Evolutionary conservation across 2,113 vertebrate genomes (phyloP).

Genomic region (Callionymus lyra): DNA sequence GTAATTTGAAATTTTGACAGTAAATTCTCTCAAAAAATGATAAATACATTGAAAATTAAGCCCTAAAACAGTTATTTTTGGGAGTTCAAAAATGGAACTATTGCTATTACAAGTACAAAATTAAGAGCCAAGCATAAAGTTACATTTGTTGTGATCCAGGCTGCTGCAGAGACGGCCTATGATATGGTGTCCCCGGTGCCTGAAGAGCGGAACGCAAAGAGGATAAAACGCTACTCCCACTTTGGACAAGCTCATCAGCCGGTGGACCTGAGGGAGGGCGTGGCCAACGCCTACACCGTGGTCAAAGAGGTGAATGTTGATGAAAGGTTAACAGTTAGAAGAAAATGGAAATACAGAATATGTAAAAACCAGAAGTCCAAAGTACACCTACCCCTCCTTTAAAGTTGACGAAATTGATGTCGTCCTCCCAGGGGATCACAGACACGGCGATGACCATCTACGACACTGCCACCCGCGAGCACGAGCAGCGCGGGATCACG

Average conservation of each 20-base stretch:
- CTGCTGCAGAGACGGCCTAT: conserved; percentile 93
- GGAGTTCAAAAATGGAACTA: too few relatives aligned
- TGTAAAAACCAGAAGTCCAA: too few relatives aligned
- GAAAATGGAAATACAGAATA: too few relatives aligned
- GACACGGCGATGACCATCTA: conserved; percentile 96
- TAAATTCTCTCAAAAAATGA: too few relatives aligned
- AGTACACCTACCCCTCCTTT: background rate
- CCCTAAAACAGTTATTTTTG: too few relatives aligned
- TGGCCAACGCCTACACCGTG: conserved; percentile 94
- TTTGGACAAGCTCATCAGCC: conserved; percentile 88
- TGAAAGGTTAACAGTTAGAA: too few relatives aligned
- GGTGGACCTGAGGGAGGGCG: conserved; percentile 89
- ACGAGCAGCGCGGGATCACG: conserved; percentile 92
- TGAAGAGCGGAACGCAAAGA: conserved; percentile 77
- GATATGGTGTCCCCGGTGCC: conserved; percentile 96
- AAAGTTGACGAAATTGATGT: background rate
- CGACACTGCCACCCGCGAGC: conserved; percentile 89
- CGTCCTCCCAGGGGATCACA: conserved; percentile 75
- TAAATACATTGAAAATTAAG: too few relatives aligned
- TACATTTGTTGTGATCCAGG: conserved; percentile 54
- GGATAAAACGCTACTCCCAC: conserved; percentile 76
- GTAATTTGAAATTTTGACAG: too few relatives aligned
- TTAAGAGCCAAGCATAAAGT: background rate
- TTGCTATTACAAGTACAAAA: too few relatives aligned
- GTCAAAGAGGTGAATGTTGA: conserved; percentile 82